Conservation (phyloP, 2,797 vertebrate genomes). For the Eidolon dupreanum region DNA sequence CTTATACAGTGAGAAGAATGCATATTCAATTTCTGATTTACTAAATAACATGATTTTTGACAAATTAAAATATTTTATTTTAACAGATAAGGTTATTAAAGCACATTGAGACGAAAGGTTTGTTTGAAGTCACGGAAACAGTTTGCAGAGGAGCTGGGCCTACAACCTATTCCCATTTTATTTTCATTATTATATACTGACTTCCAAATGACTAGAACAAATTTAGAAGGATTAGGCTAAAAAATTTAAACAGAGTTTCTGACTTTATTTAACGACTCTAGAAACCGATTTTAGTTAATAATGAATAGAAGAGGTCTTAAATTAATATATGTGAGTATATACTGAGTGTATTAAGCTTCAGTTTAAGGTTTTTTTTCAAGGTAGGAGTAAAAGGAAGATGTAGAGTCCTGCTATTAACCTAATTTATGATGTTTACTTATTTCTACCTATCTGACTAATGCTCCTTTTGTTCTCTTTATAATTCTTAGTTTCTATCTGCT, state of each 20-base stretch:
- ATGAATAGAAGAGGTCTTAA: conserved; percentile 13
- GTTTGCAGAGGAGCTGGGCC: not conserved
- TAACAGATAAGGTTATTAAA: not conserved
- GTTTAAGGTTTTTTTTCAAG: conserved; percentile 51
- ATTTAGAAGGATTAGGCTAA: conserved; percentile 22
- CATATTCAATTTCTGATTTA: not conserved
- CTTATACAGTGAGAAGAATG: not conserved
- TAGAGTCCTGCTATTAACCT: conserved; percentile 72
- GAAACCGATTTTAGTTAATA: conserved; percentile 60
- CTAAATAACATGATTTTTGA: not conserved
- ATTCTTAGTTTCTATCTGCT: conserved; percentile 72
- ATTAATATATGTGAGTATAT: conserved; percentile 33
- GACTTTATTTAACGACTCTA: conserved; percentile 61
- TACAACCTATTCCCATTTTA: not conserved
- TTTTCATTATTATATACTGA: not conserved
- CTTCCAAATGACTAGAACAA: conserved; percentile 19
- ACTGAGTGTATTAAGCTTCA: conserved; percentile 34
- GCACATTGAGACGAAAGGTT: not conserved
- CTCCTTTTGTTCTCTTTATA: conserved; percentile 77
- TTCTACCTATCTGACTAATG: conserved; percentile 75
- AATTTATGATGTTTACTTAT: conserved; percentile 83
- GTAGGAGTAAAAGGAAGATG: conserved; percentile 66
- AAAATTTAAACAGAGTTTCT: conserved; percentile 35
- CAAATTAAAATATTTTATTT: not conserved
- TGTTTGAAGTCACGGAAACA: not conserved